These are phyloP conservation scores for Tetragnatha versicolor DNA, from an alignment of 1,140 invertebrate species.

Conservation along the genomic window DNA sequence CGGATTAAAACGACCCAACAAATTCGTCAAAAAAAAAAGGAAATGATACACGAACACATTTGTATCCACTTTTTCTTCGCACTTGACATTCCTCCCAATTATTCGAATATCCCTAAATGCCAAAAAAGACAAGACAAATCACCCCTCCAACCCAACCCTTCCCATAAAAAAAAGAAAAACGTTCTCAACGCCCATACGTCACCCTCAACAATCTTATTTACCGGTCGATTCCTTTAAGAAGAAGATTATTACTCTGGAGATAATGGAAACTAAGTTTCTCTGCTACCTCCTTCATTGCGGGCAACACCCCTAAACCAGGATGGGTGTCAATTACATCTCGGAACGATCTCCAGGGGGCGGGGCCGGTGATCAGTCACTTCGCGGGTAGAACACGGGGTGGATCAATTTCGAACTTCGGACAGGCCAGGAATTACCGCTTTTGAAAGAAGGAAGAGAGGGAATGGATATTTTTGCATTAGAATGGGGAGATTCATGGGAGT, in stretches of 20 bases:
- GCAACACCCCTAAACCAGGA: slow-evolving; percentile 6
- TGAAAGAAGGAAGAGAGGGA: background rate
- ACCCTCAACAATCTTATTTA: background rate
- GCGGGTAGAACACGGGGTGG: no score
- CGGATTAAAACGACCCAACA: no score
- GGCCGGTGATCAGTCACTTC: slow-evolving; percentile 34
- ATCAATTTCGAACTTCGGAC: no score
- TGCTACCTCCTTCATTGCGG: slow-evolving; percentile 4
- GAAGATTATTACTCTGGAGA: background rate
- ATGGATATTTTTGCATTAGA: background rate
- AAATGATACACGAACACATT: no score
- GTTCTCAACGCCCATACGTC: background rate
- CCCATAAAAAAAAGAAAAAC: no score
- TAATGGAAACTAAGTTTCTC: slow-evolving; percentile 32
- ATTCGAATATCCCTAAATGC: no score
- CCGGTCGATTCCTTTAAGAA: background rate
- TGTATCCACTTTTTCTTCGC: no score
- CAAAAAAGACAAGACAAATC: no score
- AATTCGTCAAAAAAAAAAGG: no score
- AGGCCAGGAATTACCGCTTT: slow-evolving; percentile 1
- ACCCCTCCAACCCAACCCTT: no score
- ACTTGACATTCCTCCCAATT: no score
- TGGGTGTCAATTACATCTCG: slow-evolving; percentile 48
- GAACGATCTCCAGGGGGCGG: slow-evolving; percentile 32
- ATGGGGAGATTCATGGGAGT: no score